Percentiles rank a stretch among this genome's conserved stretches.
These are phyloP conservation scores for Calyptommatus sinebrachiatus DNA, from an alignment of 2,113 vertebrate genomes.

Conservation along the genomic window DNA sequence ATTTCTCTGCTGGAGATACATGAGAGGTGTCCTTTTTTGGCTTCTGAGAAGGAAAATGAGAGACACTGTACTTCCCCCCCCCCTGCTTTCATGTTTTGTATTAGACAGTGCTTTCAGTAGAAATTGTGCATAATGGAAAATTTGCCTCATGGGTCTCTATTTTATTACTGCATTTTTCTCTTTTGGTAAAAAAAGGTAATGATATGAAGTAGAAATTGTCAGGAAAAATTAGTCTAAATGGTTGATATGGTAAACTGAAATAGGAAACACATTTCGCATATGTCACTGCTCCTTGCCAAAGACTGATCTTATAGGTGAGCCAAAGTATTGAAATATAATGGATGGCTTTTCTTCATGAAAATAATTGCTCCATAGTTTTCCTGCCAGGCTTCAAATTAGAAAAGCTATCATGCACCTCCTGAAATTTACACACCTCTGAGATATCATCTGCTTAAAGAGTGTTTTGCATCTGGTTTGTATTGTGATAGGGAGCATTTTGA, in stretches of 20 bases:
- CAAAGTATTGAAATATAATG: slow-evolving; percentile 22
- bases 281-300: slow-evolving; percentile 45
- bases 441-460: background rate
- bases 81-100: slow-evolving; percentile 29
- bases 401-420: background rate
- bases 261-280: slow-evolving; percentile 58
- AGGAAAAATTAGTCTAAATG: slow-evolving; percentile 52
- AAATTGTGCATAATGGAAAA: slow-evolving; percentile 55
- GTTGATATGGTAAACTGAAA: slow-evolving; percentile 25
- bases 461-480: background rate
- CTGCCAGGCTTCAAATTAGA: background rate
- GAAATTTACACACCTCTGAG: background rate
- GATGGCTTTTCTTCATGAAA: slow-evolving; percentile 27
- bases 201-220: slow-evolving; percentile 58
- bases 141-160: slow-evolving; percentile 45
- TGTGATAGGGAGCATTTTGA: background rate
- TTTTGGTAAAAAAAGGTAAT: slow-evolving; percentile 52
- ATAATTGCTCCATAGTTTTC: slow-evolving; percentile 7
- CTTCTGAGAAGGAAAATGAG: slow-evolving; percentile 1
- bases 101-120: slow-evolving; percentile 35
- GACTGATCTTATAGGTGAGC: slow-evolving; percentile 46
- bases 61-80: slow-evolving; percentile 25
- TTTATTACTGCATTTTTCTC: slow-evolving; percentile 49
- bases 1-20: too few species aligned
- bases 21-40: too few species aligned